These are phyloP conservation scores for Vireo griseus DNA, from an alignment of 2,797 vertebrate species.

Conservation along the genomic window DNA sequence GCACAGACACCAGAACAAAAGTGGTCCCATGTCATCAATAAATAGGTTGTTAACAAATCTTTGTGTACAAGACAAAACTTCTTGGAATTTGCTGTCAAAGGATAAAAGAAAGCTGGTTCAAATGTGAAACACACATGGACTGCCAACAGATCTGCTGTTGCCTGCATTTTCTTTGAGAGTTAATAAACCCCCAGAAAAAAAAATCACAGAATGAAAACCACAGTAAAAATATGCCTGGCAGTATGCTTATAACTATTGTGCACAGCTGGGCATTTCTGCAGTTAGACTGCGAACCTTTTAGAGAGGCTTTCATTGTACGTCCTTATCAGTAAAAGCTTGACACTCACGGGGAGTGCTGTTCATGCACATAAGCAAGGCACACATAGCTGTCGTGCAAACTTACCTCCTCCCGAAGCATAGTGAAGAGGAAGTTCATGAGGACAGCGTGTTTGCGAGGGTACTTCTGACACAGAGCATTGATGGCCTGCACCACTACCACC, in stretches of 20 bases:
- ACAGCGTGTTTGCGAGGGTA: conserved; percentile 80
- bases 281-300: neutral
- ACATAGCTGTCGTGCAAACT: neutral
- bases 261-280: neutral
- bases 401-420: conserved; percentile 83
- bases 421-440: conserved; percentile 84
- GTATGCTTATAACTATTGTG: neutral
- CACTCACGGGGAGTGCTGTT: neutral
- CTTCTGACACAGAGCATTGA: conserved; percentile 81
- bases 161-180: conserved; percentile 2
- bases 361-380: neutral
- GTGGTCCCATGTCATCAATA: neutral
- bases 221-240: neutral
- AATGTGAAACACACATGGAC: neutral
- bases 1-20: conserved; percentile 4
- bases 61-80: conserved; percentile 25
- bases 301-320: neutral
- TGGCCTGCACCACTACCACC: conserved; percentile 85
- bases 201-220: neutral
- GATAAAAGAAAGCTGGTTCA: conserved; percentile 18
- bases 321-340: neutral
- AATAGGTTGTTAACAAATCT: neutral
- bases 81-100: conserved; percentile 41
- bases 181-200: neutral
- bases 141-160: conserved; percentile 6